phyloP scores from a whole-genome alignment of 2,888 invertebrate genomes.

The Phrixothrix hirtus region DNA sequence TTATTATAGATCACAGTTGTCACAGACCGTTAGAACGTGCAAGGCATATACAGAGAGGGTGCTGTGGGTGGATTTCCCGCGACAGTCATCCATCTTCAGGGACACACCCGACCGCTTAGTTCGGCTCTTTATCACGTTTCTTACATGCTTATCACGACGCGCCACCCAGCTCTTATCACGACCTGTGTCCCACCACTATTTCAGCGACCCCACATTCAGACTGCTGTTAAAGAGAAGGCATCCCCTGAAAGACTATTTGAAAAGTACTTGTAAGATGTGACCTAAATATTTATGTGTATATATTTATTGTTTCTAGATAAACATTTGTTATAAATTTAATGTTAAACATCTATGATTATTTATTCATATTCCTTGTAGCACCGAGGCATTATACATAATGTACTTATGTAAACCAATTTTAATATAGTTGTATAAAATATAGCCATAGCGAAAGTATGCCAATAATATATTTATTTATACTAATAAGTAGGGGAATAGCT shows the following conservation, averaged over 20 bases:
- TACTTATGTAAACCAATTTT: too few relatives aligned
- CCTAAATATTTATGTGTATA: too few relatives aligned
- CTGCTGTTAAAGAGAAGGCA: conserved; percentile 26
- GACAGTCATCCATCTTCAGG: conserved; percentile 57
- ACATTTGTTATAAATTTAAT: too few relatives aligned
- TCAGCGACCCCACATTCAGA: conserved; percentile 39
- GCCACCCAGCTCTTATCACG: conserved; percentile 52
- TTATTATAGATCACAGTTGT: conserved; percentile 57
- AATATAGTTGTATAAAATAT: neutral
- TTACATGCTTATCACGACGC: conserved; percentile 56
- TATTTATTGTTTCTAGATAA: too few relatives aligned
- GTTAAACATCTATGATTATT: too few relatives aligned
- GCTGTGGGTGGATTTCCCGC: conserved; percentile 56
- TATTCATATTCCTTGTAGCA: too few relatives aligned
- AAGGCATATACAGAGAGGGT: conserved; percentile 46
- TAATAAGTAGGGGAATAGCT: conserved; percentile 16
- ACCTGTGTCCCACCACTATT: conserved; percentile 48
- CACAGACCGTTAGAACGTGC: conserved; percentile 56
- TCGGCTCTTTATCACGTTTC: conserved; percentile 52
- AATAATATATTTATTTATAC: conserved; percentile 8
- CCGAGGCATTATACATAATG: too few relatives aligned
- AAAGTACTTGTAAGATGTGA: too few relatives aligned
- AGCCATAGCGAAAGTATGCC: conserved; percentile 6
- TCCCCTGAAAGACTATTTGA: too few relatives aligned
- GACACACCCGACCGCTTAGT: conserved; percentile 56